Evolutionary conservation across 2,888 invertebrate species (phyloP), one percentile per base, ranked within the genome.

Genomic region (Pristionchus exspectatus): DNA sequence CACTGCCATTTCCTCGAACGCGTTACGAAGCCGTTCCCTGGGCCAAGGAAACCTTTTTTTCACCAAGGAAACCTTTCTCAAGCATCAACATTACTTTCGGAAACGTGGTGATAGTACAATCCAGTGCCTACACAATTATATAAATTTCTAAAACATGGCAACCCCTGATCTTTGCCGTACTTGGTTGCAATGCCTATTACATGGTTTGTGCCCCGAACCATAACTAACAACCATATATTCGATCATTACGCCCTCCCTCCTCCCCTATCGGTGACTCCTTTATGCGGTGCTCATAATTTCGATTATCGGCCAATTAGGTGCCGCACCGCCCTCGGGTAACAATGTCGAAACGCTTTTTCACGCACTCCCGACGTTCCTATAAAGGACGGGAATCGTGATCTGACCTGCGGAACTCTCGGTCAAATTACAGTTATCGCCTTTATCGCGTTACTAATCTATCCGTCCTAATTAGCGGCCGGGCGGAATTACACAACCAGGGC

Each of bases 311-410:
- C 74, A 9, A 74, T 38, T 74, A 72, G 44, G 72, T 63, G n/a
- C 63, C 27, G 44, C 74, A 74, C 74, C 44, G 33, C 33, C 72
- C 14, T 2, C 0, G 33, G 69, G 72, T 24, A 74, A 38, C 74
- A 38, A 21, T 38, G 74, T 63, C 63, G 63, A 63, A 56, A 63
- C 74, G 27, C 72, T 74, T 74, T 74, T 74, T 74, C 24, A 38
- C 14, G 16, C 69, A 18, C 33, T 16, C 30, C 14, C 30, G 30
- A 30, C 21, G 33, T 27, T 16, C 38, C 21, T 21, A 74, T 69
- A 74, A 74, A 74, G 7, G 74, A 18, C 74, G 30, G 9, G 30
- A 12, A 14, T 33, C 16, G 69, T 14, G 30, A 33, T 30, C 63
- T 63, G 33, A 72, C 69, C 33, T 30, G 12, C 12, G 30, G 69